Evolutionary conservation across 2,113 vertebrate species (phyloP), one percentile per base, ranked within the genome.

Genomic region (western clawed frog (Xenopus tropicalis)): DNA sequence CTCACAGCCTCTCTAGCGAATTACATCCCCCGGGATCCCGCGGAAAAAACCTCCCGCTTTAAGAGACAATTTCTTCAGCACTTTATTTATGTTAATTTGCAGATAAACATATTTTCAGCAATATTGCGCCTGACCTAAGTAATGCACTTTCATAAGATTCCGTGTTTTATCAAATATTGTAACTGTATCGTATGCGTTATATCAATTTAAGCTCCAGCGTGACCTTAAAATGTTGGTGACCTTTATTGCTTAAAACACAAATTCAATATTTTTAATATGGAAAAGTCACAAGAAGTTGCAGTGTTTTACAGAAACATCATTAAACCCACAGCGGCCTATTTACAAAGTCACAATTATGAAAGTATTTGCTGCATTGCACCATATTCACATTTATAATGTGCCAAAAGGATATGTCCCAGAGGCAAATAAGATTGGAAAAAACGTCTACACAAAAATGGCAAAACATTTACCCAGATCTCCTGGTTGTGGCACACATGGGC

Each of bases 181-280:
- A 78, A 79, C 81, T 81, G 77, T 63, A 79, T 82, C 76, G 80
- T 84, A 78, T 85, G 52, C 52, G 52, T 90, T 88, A 82, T 87
- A 89, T 88, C 82, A 83, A 88, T 90, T 83, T 85, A 67, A 74
- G 84, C 81, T 84, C 79, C 81, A 85, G 77, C 71, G 22, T 78
- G 52, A 58, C 77, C 83, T 82, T 72, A 70, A n/a, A 84, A 85
- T 83, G 57, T 72, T n/a, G 14, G 78, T 89, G 57, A 69, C 72
- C 24, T 75, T 51, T 66, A 17, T 29, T n/a, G 54, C 29, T 21
- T 65, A 24, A 62, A 66, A 7, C 7, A 54, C 13, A 61, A n/a
- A 52, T 23, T n/a, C 29, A 48, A 11, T 44, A n/a, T 37, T 67
- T 67, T 74, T 22, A 48, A 48, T 21, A 66, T 66, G 64, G 43